Evolutionary conservation across 2,888 invertebrate species (phyloP).

Genomic region (Ophion ellenae): DNA sequence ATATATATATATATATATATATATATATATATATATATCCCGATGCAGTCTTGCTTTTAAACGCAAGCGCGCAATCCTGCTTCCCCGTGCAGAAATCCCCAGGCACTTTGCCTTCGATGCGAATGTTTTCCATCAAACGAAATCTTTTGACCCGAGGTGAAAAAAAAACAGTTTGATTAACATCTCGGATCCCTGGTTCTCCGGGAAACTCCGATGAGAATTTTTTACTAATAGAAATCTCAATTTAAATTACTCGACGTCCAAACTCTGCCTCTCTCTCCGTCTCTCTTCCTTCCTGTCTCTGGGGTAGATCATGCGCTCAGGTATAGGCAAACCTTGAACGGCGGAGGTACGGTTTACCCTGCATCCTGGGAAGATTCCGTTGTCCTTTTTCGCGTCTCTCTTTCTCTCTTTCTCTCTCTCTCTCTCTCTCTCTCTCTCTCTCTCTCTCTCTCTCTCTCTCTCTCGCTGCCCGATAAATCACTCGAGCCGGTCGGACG

Average conservation of each 20-base stretch:
- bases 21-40: not conserved
- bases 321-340: conserved; percentile 20
- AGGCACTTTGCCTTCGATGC: no score
- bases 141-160: no score
- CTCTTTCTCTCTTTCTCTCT: not conserved
- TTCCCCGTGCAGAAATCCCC: conserved; percentile 2
- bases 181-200: no score
- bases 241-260: no score
- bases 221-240: no score
- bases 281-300: no score
- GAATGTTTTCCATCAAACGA: no score
- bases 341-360: not conserved
- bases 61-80: conserved; percentile 3
- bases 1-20: conserved; percentile 2
- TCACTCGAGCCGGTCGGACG: conserved; percentile 71
- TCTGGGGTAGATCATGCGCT: not conserved
- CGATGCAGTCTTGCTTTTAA: not conserved
- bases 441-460: conserved; percentile 11
- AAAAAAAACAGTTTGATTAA: no score
- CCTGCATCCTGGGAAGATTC: no score
- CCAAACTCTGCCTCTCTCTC: no score
- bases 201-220: no score
- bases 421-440: not conserved
- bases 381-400: not conserved
- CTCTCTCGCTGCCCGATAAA: conserved; percentile 69